Evolutionary conservation across 2,888 invertebrate genomes (phyloP).

Genomic region (Gandaritis pyraliata): DNA sequence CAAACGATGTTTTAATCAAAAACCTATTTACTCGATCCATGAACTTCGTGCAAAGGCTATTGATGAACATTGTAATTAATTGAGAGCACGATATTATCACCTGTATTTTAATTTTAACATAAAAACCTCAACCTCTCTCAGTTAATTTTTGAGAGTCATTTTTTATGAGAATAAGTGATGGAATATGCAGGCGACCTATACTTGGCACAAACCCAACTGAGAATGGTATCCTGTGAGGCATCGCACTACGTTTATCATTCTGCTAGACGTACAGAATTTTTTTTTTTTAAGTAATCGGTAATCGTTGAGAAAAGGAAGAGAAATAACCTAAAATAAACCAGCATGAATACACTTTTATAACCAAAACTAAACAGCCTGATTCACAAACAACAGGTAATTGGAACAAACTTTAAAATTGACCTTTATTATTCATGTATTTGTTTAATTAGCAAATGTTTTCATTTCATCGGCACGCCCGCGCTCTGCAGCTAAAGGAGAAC

Average conservation of each 20-base stretch:
- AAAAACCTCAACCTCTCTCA: background rate
- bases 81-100: constrained; percentile 27
- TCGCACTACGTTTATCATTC: too few relatives aligned
- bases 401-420: constrained; percentile 31
- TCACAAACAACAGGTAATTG: constrained; percentile 21
- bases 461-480: constrained; percentile 9
- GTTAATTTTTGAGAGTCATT: background rate
- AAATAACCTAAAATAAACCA: background rate
- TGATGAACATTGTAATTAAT: constrained; percentile 49
- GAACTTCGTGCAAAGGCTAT: constrained; percentile 44
- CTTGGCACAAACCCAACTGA: too few relatives aligned
- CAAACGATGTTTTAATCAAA: constrained; percentile 54
- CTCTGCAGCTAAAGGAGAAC: constrained; percentile 11
- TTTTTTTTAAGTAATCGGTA: too few relatives aligned
- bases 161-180: background rate
- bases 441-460: constrained; percentile 27
- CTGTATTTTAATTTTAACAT: background rate
- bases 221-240: too few relatives aligned
- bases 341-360: background rate
- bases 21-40: constrained; percentile 51
- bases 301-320: too few relatives aligned
- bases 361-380: constrained; percentile 21
- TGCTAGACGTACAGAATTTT: too few relatives aligned
- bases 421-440: constrained; percentile 31
- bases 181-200: too few relatives aligned